These are phyloP conservation scores for Drosophila melanosoma DNA, from an alignment of 2,888 invertebrate genomes.

Conservation along the genomic window DNA sequence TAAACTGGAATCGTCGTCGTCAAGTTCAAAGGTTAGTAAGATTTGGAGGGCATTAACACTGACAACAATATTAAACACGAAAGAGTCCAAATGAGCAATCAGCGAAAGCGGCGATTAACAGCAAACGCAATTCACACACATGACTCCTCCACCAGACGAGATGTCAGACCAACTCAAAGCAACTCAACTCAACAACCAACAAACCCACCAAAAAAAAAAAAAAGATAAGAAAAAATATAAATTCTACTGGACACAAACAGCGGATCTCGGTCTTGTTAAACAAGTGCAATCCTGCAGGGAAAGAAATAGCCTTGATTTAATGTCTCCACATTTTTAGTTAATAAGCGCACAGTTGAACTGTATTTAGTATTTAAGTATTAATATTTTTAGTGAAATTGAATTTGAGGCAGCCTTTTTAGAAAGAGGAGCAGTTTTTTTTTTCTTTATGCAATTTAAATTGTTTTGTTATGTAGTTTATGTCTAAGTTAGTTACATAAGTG, in stretches of 20 bases:
- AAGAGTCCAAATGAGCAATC: constrained; percentile 17
- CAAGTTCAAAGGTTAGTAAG: constrained; percentile 92
- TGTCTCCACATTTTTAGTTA: constrained; percentile 5
- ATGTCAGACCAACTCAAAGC: constrained; percentile 24
- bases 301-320: constrained; percentile 6
- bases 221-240: background rate
- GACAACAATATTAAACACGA: constrained; percentile 15
- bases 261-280: constrained; percentile 36
- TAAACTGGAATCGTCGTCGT: constrained; percentile 91
- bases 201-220: constrained; percentile 27
- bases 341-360: constrained; percentile 50
- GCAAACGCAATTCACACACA: constrained; percentile 12
- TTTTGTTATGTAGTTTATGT: constrained; percentile 29
- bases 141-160: constrained; percentile 27
- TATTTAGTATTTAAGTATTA: constrained; percentile 5
- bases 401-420: constrained; percentile 8
- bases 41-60: constrained; percentile 73
- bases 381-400: constrained; percentile 7
- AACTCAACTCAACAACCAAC: constrained; percentile 18
- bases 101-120: constrained; percentile 27
- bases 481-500: constrained; percentile 44
- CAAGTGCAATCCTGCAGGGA: constrained; percentile 31
- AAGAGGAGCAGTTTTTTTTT: background rate
- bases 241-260: constrained; percentile 33
- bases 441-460: constrained; percentile 10